Base-by-base conservation (phyloP, 1,140 invertebrate genomes). In the Pomacea maculata region DNA sequence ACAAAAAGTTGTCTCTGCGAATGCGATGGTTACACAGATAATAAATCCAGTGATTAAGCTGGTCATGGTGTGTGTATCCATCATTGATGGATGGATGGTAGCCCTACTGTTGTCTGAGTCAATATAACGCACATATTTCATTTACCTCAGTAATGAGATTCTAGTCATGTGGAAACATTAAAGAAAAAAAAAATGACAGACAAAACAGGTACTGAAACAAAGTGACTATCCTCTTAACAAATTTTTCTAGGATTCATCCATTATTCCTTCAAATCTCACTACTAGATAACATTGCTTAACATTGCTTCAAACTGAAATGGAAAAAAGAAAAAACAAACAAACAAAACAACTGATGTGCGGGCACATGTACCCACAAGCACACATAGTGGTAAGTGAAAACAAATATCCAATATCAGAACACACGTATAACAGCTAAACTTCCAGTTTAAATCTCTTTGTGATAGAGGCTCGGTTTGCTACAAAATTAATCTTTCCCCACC, bases 311-410 rank as follows among this genome's bases (percentile, higher is more conserved):
- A 72, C 34, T 6, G 25, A 25, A 25, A 25, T 25, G 25, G n/a
- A n/a, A n/a, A n/a, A n/a, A n/a, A 25, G 25, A 25, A 45, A 45
- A 45, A 45, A 45, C 2, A 45, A 45, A 45, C 34, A 45, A 45
- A 45, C 2, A 45, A 45, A 45, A 45, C 3, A 45, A 45, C 34
- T 45, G 1, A 45, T 1, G 34, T 45, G 34, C 29, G 55, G 14
- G 15, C 29, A 54, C 72, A 34, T 25, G 15, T 1, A 72, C 70
- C 0, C 70, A 72, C 70, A 72, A n/a, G 0, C 70, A 72, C 70
- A 72, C 70, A 75, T 55, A 34, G 75, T 63, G 61, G 75, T 12
- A 6, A 76, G n/a, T 76, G 75, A 76, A 25, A 65, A 65, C 17
- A 65, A 65, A 65, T 7, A 17, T n/a, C 2, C 64, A 65, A 65